Evolutionary conservation across 2,797 vertebrate genomes (phyloP), one percentile per base, ranked within the genome.

Genomic region (Taeniopygia guttata): DNA sequence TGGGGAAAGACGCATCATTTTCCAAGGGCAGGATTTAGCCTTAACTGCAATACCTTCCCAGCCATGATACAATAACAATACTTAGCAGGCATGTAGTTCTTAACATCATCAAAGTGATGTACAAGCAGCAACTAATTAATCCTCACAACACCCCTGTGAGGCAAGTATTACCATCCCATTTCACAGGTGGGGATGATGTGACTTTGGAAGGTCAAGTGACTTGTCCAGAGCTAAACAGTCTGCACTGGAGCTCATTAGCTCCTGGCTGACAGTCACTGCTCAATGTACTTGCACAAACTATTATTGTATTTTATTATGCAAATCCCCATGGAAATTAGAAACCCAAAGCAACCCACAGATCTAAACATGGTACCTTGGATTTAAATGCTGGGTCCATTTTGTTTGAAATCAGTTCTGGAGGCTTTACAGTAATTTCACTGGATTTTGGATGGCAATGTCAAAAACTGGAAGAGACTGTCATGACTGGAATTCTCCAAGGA

Each of bases 41-140:
- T 49, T 72, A 26, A 60, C 75, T 95, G 84, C 85, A 93, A 42
- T 85, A 88, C 78, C 84, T 94, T 92, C 89, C 85, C 77, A 81
- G 85, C 58, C 36, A 5, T 63, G 89, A 76, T 90, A 95, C 88
- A 87, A 95, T 93, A 93, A 96, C 87, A 96, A 87, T 68, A 93
- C 89, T 95, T 92, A 95, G 69, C 69, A 90, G 70, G 52, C 84
- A 93, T 93, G 90, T 96, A 96, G 67, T 85, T 92, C 91, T 90
- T 94, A 93, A 84, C 80, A 95, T 94, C 89, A 96, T 96, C 95
- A 96, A 96, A 96, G 93, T n/a, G 12, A 46, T 45, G 93, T 96
- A 95, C 91, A 93, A 93, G 84, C 81, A 89, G 87, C 49, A 90
- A 45, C 83, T 95, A 94, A 96, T 96, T 95, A 96, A 92, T 95